Evolutionary conservation across 1,140 invertebrate genomes (phyloP), one percentile per base, ranked within the genome.

Genomic region (Hyles euphorbiae): DNA sequence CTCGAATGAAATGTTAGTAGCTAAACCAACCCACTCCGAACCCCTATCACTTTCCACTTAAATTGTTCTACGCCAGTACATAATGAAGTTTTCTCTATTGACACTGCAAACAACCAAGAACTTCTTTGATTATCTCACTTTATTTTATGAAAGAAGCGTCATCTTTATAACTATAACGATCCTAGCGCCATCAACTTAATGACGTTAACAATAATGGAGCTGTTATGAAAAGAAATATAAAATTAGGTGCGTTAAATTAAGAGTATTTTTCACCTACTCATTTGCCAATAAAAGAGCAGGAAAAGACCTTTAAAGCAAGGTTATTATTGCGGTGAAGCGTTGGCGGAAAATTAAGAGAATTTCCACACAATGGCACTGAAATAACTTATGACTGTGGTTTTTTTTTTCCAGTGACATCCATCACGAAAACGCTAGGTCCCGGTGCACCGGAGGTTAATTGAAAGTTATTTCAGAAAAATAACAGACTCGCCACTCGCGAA

Each of bases 291-390:
- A 67, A 67, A 65, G 61, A 61, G 52, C 63, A 64, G 68, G 61
- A 70, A 72, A 72, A 69, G 40, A 60, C 60, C 65, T 68, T 67
- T 74, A 75, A 73, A 75, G 72, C 63, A 49, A 56, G 59, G 54
- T 72, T 72, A 66, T 73, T 72, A 78, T 76, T 76, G 22, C 70
- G 67, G 68, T 58, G 56, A 59, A 56, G 68, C 62, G 64, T 56
- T 63, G 63, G 58, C 72, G 74, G 72, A 74, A 75, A 78, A 81
- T 79, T 78, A 76, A 81, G 67, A 72, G 60, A 63, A 69, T 53
- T 63, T 63, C 58, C 63, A 69, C 65, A 72, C 70, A 74, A 72
- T 72, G 58, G 62, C 51, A 66, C 60, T 67, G 61, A 65, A 70
- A 70, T 70, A 67, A 56, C 56, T 68, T 56, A 58, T 60, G 65